Conservation (phyloP, 2,797 vertebrate species). For the Anas flavirostris region DNA sequence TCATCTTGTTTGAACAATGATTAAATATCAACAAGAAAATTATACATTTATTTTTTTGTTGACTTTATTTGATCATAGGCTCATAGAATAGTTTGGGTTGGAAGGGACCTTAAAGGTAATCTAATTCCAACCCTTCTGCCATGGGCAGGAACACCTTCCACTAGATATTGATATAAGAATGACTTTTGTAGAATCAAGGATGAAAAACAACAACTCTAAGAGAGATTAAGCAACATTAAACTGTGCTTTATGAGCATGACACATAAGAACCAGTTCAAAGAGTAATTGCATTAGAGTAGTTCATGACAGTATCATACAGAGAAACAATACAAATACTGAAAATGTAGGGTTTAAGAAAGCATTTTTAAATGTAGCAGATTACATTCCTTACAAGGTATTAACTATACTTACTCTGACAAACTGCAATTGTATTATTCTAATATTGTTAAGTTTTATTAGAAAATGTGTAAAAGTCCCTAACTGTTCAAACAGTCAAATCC, state of each 20-base stretch:
- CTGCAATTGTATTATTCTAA: background rate
- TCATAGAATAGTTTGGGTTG: too few relatives aligned
- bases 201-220: background rate
- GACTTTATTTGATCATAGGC: background rate
- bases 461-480: background rate
- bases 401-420: background rate
- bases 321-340: background rate
- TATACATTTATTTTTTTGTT: background rate
- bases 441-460: background rate
- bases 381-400: background rate
- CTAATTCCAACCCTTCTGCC: too few relatives aligned
- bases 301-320: background rate
- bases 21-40: background rate
- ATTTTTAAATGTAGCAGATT: background rate
- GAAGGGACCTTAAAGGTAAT: too few relatives aligned
- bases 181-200: background rate
- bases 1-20: background rate
- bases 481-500: background rate
- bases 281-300: background rate
- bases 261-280: background rate
- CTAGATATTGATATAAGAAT: background rate
- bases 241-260: background rate
- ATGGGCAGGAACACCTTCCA: too few relatives aligned
- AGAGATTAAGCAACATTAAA: background rate
- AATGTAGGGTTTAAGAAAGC: background rate